A percentile compares a stretch with the other conserved stretches of the same genome.
These are phyloP conservation scores for Oceanodroma leucorhoa DNA, from an alignment of 2,797 vertebrate species.

Conservation along the genomic window DNA sequence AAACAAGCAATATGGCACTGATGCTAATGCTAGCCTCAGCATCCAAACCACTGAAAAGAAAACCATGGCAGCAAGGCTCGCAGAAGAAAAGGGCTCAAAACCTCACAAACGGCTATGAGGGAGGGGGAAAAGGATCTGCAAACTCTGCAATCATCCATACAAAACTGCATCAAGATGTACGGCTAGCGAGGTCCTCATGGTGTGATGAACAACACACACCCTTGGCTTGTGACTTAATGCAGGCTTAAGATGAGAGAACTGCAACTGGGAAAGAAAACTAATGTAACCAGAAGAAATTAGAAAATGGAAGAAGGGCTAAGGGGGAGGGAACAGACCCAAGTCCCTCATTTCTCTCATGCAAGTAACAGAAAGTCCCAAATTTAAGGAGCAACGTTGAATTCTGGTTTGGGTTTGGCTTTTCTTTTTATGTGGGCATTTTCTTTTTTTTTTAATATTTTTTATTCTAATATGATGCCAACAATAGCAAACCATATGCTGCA, in stretches of 20 bases:
- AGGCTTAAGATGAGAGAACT: neutral
- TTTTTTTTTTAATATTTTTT: neutral
- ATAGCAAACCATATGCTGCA: neutral
- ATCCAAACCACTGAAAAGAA: constrained; percentile 31
- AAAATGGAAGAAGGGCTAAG: neutral
- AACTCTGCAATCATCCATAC: neutral
- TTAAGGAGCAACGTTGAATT: neutral
- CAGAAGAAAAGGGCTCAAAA: constrained; percentile 5
- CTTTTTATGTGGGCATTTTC: neutral
- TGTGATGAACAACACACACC: neutral
- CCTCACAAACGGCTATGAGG: neutral
- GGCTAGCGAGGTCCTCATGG: neutral
- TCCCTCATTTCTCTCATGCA: neutral
- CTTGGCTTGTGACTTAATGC: neutral
- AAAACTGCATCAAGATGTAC: neutral
- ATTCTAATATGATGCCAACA: neutral
- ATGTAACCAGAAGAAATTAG: neutral
- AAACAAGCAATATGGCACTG: neutral
- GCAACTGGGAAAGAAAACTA: neutral
- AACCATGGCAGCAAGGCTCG: neutral
- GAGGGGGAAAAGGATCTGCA: neutral
- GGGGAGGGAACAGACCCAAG: neutral
- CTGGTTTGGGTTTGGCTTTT: neutral
- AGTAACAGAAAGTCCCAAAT: neutral
- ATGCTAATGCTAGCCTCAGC: neutral